A percentile compares a stretch with the other conserved stretches of the same genome.
These are phyloP conservation scores for Protonibea diacanthus DNA, from an alignment of 2,797 vertebrate genomes.

Conservation along the genomic window DNA sequence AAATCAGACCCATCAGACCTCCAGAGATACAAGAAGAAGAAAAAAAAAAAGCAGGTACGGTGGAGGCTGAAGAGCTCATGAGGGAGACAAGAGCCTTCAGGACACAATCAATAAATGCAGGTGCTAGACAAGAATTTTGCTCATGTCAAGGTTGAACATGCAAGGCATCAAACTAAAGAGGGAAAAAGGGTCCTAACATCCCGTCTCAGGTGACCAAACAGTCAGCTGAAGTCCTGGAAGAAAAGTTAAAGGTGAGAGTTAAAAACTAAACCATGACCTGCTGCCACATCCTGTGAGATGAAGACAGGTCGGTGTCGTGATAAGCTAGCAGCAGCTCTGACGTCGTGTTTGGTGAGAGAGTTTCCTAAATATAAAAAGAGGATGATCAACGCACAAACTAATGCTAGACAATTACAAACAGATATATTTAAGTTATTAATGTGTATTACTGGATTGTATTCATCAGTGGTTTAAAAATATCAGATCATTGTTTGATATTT, in stretches of 20 bases:
- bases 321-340: not conserved
- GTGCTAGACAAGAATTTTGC: conserved; percentile 22
- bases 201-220: conserved; percentile 1
- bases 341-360: not conserved
- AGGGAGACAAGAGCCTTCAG: conserved; percentile 16
- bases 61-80: not conserved
- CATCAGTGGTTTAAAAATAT: not conserved
- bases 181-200: conserved; percentile 11
- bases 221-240: not conserved
- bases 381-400: not conserved
- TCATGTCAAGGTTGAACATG: conserved; percentile 25
- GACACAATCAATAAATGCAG: conserved; percentile 27
- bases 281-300: not conserved
- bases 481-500: not conserved
- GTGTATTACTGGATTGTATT: not conserved
- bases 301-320: not conserved
- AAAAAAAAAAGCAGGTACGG: not conserved
- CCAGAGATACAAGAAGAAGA: not conserved
- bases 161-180: conserved; percentile 5
- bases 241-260: not conserved
- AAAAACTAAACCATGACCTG: conserved; percentile 1
- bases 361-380: not conserved
- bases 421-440: too few relatives aligned
- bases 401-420: not conserved
- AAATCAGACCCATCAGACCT: not conserved